phyloP scores from a whole-genome alignment of 2,797 vertebrate species.

The Cichlasoma orientale region DNA sequence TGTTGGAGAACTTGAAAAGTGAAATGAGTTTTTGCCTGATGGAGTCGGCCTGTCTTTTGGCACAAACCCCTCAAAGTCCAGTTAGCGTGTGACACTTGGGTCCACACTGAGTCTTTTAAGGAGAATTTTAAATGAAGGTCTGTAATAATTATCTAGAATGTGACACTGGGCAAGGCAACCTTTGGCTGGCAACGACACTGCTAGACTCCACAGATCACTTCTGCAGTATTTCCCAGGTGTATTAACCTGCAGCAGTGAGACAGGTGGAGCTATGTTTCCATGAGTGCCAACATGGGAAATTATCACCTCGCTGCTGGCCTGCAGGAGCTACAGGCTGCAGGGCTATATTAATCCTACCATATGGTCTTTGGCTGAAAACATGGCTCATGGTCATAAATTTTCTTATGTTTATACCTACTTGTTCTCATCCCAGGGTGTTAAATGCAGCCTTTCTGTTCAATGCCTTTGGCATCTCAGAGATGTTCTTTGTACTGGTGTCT shows the following conservation, averaged over 20 bases:
- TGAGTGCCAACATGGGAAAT: slow-evolving; percentile 42
- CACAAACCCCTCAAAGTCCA: not conserved
- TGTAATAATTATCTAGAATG: slow-evolving; percentile 59
- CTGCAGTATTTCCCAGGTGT: slow-evolving; percentile 44
- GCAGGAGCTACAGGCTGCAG: not conserved
- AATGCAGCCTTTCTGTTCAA: not conserved
- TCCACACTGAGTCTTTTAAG: slow-evolving; percentile 2
- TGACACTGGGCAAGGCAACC: slow-evolving; percentile 25
- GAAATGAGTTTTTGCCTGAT: not conserved
- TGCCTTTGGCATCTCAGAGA: not conserved
- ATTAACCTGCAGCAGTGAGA: slow-evolving; percentile 52
- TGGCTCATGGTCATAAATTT: not conserved
- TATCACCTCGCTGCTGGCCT: slow-evolving; percentile 14
- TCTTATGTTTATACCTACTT: not conserved
- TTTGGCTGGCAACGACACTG: slow-evolving; percentile 3
- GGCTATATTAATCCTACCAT: not conserved
- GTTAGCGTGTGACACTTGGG: not conserved
- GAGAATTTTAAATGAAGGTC: slow-evolving; percentile 18
- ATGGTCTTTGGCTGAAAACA: not conserved
- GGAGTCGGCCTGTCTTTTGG: not conserved
- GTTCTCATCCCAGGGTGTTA: not conserved
- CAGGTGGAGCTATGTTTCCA: slow-evolving; percentile 32
- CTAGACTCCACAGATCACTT: slow-evolving; percentile 14
- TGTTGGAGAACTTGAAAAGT: slow-evolving; percentile 1
- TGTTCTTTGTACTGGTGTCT: not conserved